Percentiles rank a stretch among this genome's conserved stretches.
Conservation (phyloP, 2,797 vertebrate species). For the Delichon dasypus region DNA sequence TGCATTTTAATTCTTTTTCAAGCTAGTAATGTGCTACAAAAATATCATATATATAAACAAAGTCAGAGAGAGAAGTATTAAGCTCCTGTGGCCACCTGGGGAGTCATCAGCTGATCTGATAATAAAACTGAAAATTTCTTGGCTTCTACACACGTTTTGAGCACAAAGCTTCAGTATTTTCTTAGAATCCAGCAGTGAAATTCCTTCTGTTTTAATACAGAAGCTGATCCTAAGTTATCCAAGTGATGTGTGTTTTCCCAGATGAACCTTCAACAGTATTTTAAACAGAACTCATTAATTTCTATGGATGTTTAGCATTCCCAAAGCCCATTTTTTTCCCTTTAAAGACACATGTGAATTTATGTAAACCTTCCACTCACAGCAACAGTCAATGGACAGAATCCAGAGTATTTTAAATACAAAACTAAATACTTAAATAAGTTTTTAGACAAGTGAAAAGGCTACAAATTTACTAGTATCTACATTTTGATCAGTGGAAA, state of each 20-base stretch:
- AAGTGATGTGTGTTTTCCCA: background rate
- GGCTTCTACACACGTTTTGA: background rate
- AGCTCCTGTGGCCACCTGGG: background rate
- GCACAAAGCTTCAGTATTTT: background rate
- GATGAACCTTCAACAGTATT: background rate
- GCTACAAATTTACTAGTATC: background rate
- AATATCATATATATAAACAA: background rate
- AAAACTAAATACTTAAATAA: background rate
- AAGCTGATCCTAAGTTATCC: background rate
- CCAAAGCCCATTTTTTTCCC: background rate
- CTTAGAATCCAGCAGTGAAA: background rate
- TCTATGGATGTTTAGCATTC: background rate
- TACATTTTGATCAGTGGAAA: background rate
- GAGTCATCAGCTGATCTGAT: background rate
- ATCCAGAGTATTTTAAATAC: background rate
- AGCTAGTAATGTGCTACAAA: background rate
- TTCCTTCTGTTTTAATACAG: background rate
- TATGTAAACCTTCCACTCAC: background rate
- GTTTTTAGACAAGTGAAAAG: background rate
- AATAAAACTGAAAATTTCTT: conserved; percentile 25
- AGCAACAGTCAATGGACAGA: background rate
- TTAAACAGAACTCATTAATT: conserved; percentile 15
- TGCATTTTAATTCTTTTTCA: conserved; percentile 1
- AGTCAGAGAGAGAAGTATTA: background rate
- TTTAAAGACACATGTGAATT: background rate